phyloP scores from a whole-genome alignment of 2,113 vertebrate species.

The Leiothrix lutea region DNA sequence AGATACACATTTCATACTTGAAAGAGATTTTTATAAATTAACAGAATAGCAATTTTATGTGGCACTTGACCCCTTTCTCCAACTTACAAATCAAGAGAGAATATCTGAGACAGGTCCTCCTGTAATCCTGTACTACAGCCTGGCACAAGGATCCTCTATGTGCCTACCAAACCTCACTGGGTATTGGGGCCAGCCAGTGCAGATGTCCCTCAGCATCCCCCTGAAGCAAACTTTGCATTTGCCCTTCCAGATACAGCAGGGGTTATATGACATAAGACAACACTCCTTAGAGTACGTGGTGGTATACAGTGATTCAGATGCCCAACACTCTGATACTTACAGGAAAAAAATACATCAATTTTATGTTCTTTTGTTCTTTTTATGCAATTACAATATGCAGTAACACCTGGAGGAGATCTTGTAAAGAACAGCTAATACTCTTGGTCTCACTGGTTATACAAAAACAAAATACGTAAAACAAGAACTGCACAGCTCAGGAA shows the following conservation, averaged over 20 bases:
- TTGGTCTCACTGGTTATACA: background rate
- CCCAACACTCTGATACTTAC: background rate
- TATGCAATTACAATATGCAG: background rate
- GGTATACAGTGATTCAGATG: background rate
- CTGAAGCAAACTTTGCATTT: background rate
- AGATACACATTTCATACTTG: background rate
- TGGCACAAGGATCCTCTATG: background rate
- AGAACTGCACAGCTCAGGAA: background rate
- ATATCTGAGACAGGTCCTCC: background rate
- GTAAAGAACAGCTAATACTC: background rate
- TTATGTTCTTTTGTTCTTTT: background rate
- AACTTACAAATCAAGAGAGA: background rate
- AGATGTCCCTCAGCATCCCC: background rate
- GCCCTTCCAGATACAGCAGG: background rate
- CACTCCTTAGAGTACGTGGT: background rate
- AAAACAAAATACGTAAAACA: background rate
- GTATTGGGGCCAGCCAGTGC: background rate
- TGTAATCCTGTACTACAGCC: background rate
- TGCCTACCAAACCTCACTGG: background rate
- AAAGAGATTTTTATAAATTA: background rate
- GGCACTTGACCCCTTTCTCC: rapidly evolving
- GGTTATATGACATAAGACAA: background rate
- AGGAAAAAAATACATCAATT: background rate
- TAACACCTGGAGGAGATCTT: background rate
- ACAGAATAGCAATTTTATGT: background rate